Conservation (phyloP, 2,797 vertebrate genomes). For the Chaetodon trifasciatus region DNA sequence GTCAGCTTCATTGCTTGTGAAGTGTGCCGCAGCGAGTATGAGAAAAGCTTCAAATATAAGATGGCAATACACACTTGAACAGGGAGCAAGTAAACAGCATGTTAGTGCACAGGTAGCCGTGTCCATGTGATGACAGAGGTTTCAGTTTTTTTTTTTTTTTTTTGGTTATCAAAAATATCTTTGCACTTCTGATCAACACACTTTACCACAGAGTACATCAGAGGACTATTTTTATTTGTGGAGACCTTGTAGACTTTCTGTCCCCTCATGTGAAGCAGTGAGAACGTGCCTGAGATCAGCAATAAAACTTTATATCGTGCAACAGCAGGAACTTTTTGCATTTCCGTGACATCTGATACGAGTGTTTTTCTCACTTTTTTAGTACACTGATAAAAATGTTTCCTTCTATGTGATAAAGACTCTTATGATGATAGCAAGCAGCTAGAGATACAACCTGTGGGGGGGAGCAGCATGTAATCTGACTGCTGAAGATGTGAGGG, state of each 20-base stretch:
- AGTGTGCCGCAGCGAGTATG: not conserved
- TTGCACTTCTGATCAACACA: constrained; percentile 12
- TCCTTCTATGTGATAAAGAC: constrained; percentile 45
- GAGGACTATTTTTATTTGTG: constrained; percentile 47
- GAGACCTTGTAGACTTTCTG: constrained; percentile 24
- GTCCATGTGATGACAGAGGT: not conserved
- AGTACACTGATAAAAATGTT: constrained; percentile 40
- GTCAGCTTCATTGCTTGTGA: not conserved
- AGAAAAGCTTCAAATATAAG: constrained; percentile 1
- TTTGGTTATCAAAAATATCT: constrained; percentile 38
- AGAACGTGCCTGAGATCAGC: constrained; percentile 7
- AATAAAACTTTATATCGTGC: constrained; percentile 32
- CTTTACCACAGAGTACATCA: constrained; percentile 45
- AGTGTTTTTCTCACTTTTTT: not conserved
- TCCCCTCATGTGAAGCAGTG: constrained; percentile 3
- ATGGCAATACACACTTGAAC: not conserved
- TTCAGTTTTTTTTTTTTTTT: constrained; percentile 22
- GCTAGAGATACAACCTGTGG: not conserved
- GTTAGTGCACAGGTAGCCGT: not conserved
- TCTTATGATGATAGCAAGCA: not conserved
- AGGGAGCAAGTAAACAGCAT: constrained; percentile 35
- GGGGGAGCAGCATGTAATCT: not conserved
- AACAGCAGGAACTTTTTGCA: constrained; percentile 45
- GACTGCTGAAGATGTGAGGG: constrained; percentile 25
- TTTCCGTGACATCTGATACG: constrained; percentile 44